Evolutionary conservation across 2,888 invertebrate genomes (phyloP).

Genomic region (Hypselothyrea guttata): DNA sequence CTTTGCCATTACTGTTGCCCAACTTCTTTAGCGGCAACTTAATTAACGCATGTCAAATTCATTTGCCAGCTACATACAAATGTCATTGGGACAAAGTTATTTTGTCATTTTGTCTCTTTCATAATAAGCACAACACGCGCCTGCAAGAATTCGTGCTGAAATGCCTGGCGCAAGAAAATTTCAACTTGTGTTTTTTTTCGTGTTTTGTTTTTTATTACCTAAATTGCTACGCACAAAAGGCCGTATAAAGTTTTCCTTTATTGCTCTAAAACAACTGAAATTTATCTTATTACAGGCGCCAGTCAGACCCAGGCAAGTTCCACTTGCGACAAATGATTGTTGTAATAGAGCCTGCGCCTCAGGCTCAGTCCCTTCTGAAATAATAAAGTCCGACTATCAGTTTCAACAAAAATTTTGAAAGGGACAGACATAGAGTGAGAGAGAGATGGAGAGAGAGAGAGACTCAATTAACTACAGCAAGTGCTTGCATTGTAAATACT

Average conservation of each 20-base stretch:
- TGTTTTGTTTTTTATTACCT: conserved; percentile 45
- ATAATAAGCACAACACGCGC: background rate
- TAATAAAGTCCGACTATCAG: background rate
- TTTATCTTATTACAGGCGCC: conserved; percentile 66
- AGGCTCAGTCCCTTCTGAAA: background rate
- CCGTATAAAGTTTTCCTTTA: conserved; percentile 30
- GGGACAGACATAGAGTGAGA: too few relatives aligned
- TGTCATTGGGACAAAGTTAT: conserved; percentile 53
- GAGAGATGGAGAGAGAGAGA: too few relatives aligned
- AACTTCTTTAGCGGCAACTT: conserved; percentile 42
- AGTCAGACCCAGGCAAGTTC: conserved; percentile 23
- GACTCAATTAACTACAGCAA: background rate
- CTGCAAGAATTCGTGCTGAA: conserved; percentile 21
- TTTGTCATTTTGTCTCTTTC: conserved; percentile 16
- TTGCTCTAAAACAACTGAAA: conserved; percentile 50
- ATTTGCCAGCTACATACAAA: conserved; percentile 53
- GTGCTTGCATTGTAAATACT: conserved; percentile 4
- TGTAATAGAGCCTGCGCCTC: background rate
- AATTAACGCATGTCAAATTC: conserved; percentile 70
- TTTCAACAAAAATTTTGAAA: background rate
- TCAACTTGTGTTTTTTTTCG: too few relatives aligned
- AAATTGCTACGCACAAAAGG: conserved; percentile 39
- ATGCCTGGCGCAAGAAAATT: conserved; percentile 9
- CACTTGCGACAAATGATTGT: conserved; percentile 23
- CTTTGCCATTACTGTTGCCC: background rate